Base-by-base conservation (phyloP, 2,797 vertebrate species). In the Neosalanx taihuensis region DNA sequence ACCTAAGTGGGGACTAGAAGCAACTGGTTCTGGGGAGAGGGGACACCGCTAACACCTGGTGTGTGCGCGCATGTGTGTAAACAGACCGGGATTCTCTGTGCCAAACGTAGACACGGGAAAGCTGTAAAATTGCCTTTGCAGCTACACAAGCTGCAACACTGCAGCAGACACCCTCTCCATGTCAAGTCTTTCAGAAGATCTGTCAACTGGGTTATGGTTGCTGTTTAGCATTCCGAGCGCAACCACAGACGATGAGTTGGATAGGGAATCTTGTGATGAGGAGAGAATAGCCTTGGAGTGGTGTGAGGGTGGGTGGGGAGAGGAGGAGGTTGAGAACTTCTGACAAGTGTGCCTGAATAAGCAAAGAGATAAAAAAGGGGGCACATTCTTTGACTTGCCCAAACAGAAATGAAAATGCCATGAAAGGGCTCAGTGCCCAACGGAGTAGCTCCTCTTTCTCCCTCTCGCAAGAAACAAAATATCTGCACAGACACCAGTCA, bases 1-100 rank as follows among this genome's bases (percentile, higher is more conserved):
- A 83, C 86, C 61, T 72, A 75, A 84, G 84, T 83, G 81, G 83
- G 78, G 83, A 80, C 57, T 31, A 51, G 69, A 83, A 80, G 82
- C 69, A 68, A 61, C 72, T 67, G 65, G 56, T 63, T 76, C 46
- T 33, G 67, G 64, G 64, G 64, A 72, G 68, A 68, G 33, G 23
- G 30, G 29, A 26, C 71, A 33, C 26, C 60, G 82, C 57, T 71
- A 69, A 67, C 59, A 67, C 20, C 57, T 49, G 64, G 37, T 10
- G 5, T 4, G 13, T n/a, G 59, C 37, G 18, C 73, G 65, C 75
- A 20, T 9, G 5, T 5, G 17, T n/a, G 59, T 51, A 20, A 74
- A 67, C 76, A 72, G 61, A 80, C 73, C 10, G 60, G 68, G 2
- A 29, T 63, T 29, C 69, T 71, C 63, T 51, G 26, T 70, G 67